Evolutionary conservation across 1,140 invertebrate species (phyloP).

Genomic region (Bombus waltoni): DNA sequence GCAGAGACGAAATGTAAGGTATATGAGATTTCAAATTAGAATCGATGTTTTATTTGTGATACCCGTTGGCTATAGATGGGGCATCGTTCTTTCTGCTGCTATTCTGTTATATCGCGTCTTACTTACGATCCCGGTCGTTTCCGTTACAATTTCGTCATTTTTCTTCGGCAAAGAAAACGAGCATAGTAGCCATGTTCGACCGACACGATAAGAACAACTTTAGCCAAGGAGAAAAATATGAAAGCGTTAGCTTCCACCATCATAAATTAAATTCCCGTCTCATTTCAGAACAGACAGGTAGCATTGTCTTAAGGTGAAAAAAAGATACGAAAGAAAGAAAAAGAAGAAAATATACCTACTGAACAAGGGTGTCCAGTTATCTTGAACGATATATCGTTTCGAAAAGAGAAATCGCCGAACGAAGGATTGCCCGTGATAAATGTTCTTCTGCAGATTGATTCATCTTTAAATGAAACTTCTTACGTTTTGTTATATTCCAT

Average conservation of each 20-base stretch:
- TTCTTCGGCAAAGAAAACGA: neutral
- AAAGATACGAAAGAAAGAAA: neutral
- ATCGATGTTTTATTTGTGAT: neutral
- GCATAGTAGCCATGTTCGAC: neutral
- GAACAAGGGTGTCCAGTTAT: neutral
- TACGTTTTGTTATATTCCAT: neutral
- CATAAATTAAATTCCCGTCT: conserved; percentile 37
- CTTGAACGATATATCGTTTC: neutral
- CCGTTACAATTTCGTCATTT: neutral
- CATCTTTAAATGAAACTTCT: neutral
- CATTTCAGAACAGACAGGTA: neutral
- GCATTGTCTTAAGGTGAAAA: neutral
- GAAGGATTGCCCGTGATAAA: neutral
- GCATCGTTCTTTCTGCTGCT: neutral
- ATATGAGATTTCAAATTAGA: too few relatives aligned
- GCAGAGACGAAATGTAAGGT: too few relatives aligned
- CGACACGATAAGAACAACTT: neutral
- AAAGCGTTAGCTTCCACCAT: neutral
- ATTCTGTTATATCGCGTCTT: neutral
- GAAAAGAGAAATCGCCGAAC: neutral
- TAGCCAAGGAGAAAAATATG: conserved; percentile 6
- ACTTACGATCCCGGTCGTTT: neutral
- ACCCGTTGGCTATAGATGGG: neutral
- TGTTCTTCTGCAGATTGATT: neutral
- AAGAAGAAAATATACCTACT: neutral